Conservation (phyloP, 2,113 vertebrate genomes). For the Oostethus manadensis region DNA sequence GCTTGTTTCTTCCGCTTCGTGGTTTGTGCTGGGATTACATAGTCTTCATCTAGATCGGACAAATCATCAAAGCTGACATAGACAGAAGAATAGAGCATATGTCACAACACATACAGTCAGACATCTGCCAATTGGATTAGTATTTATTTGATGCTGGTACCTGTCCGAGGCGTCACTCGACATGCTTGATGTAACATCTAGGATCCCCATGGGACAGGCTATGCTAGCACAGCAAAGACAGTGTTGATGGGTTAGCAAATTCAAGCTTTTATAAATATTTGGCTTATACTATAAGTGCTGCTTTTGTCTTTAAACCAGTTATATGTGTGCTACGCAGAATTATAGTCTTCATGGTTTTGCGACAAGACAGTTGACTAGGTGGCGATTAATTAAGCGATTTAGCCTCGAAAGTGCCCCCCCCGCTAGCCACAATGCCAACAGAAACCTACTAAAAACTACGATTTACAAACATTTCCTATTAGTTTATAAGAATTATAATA, state of each 20-base stretch:
- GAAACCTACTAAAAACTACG: neutral
- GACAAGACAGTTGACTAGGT: neutral
- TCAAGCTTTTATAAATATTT: neutral
- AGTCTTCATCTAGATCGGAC: slow-evolving; percentile 70
- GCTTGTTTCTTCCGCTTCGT: slow-evolving; percentile 51
- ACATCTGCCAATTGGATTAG: neutral
- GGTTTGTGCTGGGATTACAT: slow-evolving; percentile 51
- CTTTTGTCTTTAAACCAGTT: no score
- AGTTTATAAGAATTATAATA: neutral
- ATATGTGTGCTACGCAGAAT: no score
- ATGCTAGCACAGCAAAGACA: neutral
- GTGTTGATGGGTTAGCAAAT: neutral
- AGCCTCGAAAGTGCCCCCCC: neutral
- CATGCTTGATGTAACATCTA: slow-evolving; percentile 17
- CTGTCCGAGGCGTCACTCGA: slow-evolving; percentile 34
- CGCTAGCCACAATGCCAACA: neutral
- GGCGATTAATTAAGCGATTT: neutral
- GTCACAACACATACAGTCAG: neutral
- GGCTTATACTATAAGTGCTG: no score
- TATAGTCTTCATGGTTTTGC: neutral
- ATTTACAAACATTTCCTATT: neutral
- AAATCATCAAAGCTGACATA: slow-evolving; percentile 45
- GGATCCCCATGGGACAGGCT: neutral
- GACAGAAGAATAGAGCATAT: neutral
- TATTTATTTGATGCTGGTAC: slow-evolving; percentile 28